Evolutionary conservation across 37 sponge, comb jelly and placozoan genomes (phyloP), one percentile per base, ranked within the genome.

Genomic region (Cliona cf. orientalis): DNA sequence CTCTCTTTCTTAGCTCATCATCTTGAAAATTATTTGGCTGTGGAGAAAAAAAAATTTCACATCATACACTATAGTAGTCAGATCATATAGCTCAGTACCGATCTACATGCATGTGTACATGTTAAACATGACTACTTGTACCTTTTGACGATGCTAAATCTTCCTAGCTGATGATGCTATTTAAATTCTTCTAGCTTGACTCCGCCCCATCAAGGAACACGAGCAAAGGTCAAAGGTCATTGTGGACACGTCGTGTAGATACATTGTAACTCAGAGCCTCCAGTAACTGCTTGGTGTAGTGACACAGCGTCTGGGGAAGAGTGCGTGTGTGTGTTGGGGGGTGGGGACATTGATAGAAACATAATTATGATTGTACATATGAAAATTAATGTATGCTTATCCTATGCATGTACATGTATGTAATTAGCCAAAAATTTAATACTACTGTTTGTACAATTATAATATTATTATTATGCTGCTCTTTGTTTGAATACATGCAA

Each of bases 201-300:
- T 58, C 28, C 29, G 61, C 53, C n/a, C 17, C 79, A 2, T 86
- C 92, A 55, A 86, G 34, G 66, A 83, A 91, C 11, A 91, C 79
- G 37, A 71, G 66, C 22, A 80, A 83, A 34, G 84, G 90, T 40
- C 68, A 31, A 2, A 94, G 55, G 75, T 94, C 95, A 56, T 91
- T 91, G 78, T 94, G 95, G 17, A 94, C 91, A 5, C 87, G 66
- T 5, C 91, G 91, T 14, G 87, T 66, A 4, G 88, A 84, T 72
- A 91, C 91, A 6, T 91, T 85, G 65, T 87, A 81, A 25, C 40
- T 38, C n/a, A 94, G 38, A 5, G 70, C 95, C 38, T 90, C 88
- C 63, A 94, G 53, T 42, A 91, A 63, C 85, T 87, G 91, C 55
- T 66, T 70, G 22, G 85, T 66, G 46, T 90, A 85, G 28, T 44